Conservation (phyloP, 1,140 invertebrate species). For the Lucilia sericata region DNA sequence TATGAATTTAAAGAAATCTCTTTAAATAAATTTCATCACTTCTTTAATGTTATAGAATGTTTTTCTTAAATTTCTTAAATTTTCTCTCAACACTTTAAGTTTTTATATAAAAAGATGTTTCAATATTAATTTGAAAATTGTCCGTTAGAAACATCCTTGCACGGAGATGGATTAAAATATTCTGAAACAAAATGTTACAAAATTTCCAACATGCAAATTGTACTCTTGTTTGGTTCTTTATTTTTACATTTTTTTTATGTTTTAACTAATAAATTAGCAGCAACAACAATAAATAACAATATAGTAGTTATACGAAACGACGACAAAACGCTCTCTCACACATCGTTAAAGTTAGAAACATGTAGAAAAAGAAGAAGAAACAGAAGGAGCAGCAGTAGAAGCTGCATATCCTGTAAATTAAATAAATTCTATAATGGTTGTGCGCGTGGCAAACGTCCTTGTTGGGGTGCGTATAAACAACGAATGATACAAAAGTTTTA, state of each 20-base stretch:
- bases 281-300: slow-evolving; percentile 6
- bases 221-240: neutral
- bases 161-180: slow-evolving; percentile 40
- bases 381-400: no score
- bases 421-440: slow-evolving; percentile 15
- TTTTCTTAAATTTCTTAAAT: neutral
- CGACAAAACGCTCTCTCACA: slow-evolving; percentile 14
- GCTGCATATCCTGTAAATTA: slow-evolving; percentile 36
- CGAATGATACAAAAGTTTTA: slow-evolving; percentile 48
- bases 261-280: slow-evolving; percentile 19
- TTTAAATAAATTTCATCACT: no score
- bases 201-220: neutral
- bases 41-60: neutral
- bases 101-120: neutral
- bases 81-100: neutral
- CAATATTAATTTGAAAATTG: neutral
- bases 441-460: slow-evolving; percentile 53
- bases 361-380: neutral
- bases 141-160: slow-evolving; percentile 41
- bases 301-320: neutral
- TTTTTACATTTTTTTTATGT: no score
- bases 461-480: slow-evolving; percentile 31
- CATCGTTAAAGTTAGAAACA: neutral
- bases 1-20: no score
- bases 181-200: slow-evolving; percentile 38